Evolutionary conservation across 2,888 invertebrate genomes (phyloP).

Genomic region (Lycaena phlaeas): DNA sequence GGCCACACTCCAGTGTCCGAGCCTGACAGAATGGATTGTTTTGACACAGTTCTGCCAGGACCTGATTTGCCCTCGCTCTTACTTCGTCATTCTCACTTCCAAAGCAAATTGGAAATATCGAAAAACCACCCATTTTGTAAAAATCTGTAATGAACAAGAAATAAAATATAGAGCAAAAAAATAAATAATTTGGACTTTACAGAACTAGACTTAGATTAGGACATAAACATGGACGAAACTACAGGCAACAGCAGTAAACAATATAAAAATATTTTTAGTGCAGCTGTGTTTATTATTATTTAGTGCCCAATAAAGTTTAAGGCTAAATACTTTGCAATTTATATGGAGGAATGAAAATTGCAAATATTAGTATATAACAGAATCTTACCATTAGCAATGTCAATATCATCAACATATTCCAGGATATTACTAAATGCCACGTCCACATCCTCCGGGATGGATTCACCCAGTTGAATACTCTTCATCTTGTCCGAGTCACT

Average conservation of each 20-base stretch:
- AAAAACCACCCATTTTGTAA: slow-evolving; percentile 87
- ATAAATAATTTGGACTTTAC: no score
- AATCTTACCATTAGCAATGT: slow-evolving; percentile 80
- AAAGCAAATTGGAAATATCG: slow-evolving; percentile 79
- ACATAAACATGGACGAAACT: no score
- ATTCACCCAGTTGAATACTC: slow-evolving; percentile 44
- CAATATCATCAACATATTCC: slow-evolving; percentile 82
- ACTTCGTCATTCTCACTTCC: slow-evolving; percentile 75
- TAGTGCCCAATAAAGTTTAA: no score
- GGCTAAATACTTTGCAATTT: no score
- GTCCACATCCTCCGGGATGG: slow-evolving; percentile 71
- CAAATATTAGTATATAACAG: no score
- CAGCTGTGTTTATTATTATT: no score
- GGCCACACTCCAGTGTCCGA: slow-evolving; percentile 75
- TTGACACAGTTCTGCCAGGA: slow-evolving; percentile 86
- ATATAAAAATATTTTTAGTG: no score
- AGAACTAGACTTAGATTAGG: no score
- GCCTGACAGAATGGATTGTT: slow-evolving; percentile 89
- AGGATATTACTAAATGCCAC: slow-evolving; percentile 78
- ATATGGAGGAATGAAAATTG: no score
- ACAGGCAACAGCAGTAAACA: no score
- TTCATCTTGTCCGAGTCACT: slow-evolving; percentile 59
- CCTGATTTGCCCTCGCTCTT: slow-evolving; percentile 75
- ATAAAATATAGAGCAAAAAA: no score
- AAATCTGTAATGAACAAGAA: slow-evolving; percentile 82